Base-by-base conservation (phyloP, 2,888 invertebrate species). In the Eumacrocentrus americanus region DNA sequence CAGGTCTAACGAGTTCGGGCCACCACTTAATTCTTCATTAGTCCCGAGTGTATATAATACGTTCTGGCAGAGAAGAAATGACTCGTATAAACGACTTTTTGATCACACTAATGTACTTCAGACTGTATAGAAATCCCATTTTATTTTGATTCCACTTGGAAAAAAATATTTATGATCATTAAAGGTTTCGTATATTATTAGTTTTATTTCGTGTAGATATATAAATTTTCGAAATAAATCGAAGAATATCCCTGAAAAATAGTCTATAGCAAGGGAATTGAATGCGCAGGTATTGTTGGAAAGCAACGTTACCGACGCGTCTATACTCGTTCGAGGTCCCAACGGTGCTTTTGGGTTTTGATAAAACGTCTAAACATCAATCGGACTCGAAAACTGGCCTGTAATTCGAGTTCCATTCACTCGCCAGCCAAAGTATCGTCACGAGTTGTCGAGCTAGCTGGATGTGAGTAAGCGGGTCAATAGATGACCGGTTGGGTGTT, bases 341-440 rank as follows among this genome's bases (percentile, higher is more conserved):
- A 65, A 65, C 63, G 67, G 68, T 69, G 70, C 70, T 72, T 73
- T 73, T 68, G 72, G 66, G 71, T 76, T 75, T 73, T 73, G 72
- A 75, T 73, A 74, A 74, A 77, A 77, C 72, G 72, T 69, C 76
- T 72, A 76, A 78, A 80, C 79, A 78, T 76, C 79, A 77, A 78
- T 79, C 78, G 78, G 74, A 72, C 75, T 72, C 75, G 74, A 79
- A 79, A 79, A 79, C 78, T 73, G 75, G 68, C 66, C 75, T 72
- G 75, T 79, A 80, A 80, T 80, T 78, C 72, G 78, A 78, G 76
- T 78, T 77, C 62, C 61, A 67, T 66, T 54, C 55, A 16, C 42
- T 42, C 56, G 29, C 51, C 70, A 62, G 73, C 12, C 61, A 72
- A 79, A 78, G 70, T 79, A 74, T 79, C 63, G 79, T 80, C 78